Evolutionary conservation across 2,888 invertebrate genomes (phyloP).

Genomic region (Trichopoda pennipes): DNA sequence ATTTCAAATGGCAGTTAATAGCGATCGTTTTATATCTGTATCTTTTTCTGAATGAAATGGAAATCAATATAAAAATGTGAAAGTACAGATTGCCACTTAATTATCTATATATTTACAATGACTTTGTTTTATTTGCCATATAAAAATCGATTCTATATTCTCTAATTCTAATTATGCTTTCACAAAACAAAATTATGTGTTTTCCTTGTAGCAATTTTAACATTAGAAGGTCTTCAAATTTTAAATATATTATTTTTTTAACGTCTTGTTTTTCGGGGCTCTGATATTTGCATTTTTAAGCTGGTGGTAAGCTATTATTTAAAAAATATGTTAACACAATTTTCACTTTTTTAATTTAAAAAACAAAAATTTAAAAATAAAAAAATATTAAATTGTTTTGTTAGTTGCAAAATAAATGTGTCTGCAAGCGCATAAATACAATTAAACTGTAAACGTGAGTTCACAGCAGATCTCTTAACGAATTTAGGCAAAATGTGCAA

Average conservation of each 20-base stretch:
- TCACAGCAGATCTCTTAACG: conserved; percentile 6
- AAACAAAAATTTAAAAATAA: not conserved
- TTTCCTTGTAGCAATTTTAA: too few species aligned
- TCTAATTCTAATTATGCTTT: too few species aligned
- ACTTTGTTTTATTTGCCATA: conserved; percentile 29
- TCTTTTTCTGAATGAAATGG: conserved; percentile 19
- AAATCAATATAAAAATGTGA: conserved; percentile 36
- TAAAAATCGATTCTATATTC: not conserved
- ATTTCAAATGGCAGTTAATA: too few species aligned
- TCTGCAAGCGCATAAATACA: not conserved
- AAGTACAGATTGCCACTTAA: conserved; percentile 18
- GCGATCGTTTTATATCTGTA: not conserved
- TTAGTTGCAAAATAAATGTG: conserved; percentile 10
- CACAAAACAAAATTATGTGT: too few species aligned
- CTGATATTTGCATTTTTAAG: not conserved
- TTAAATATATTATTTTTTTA: too few species aligned
- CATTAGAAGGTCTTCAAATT: too few species aligned
- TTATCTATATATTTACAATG: conserved; percentile 9
- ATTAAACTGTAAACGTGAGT: conserved; percentile 32
- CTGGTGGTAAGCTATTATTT: not conserved
- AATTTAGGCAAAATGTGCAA: conserved; percentile 21
- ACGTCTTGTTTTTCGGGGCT: too few species aligned
- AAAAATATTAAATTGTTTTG: conserved; percentile 6
- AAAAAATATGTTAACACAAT: not conserved
- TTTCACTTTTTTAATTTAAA: conserved; percentile 1